Conservation (phyloP, 2,113 vertebrate species). For the Pteruthius melanotis region DNA sequence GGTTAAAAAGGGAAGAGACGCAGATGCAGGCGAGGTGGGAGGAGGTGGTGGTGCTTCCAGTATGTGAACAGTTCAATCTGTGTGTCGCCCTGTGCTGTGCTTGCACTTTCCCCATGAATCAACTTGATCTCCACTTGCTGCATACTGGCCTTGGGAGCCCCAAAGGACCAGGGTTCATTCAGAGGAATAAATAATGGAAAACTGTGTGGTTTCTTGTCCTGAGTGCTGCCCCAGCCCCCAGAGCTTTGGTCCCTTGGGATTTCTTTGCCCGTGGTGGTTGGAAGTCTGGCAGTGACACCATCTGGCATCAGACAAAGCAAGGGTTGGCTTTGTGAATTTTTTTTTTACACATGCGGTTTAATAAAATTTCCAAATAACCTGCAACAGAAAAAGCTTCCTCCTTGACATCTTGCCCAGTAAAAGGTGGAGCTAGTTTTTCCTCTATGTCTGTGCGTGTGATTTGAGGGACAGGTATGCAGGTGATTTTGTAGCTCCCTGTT, state of each 20-base stretch:
- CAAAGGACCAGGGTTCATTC: not conserved
- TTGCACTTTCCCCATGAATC: constrained; percentile 7
- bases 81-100: not conserved
- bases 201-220: not conserved
- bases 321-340: not conserved
- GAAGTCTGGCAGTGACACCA: not conserved
- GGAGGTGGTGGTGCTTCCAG: not conserved
- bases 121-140: not conserved
- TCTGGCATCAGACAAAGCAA: not conserved
- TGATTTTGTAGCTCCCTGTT: not conserved
- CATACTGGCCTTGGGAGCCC: not conserved
- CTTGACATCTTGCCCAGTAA: not conserved
- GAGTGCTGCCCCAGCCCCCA: not conserved
- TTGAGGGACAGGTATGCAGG: not conserved
- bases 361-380: not conserved
- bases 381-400: not conserved
- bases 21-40: not conserved
- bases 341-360: not conserved
- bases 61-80: not conserved
- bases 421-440: not conserved
- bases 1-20: not conserved
- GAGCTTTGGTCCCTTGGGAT: constrained; percentile 2
- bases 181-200: not conserved
- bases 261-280: not conserved
- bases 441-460: not conserved